Conservation (phyloP, 2,113 vertebrate species). For the Procavia capensis region DNA sequence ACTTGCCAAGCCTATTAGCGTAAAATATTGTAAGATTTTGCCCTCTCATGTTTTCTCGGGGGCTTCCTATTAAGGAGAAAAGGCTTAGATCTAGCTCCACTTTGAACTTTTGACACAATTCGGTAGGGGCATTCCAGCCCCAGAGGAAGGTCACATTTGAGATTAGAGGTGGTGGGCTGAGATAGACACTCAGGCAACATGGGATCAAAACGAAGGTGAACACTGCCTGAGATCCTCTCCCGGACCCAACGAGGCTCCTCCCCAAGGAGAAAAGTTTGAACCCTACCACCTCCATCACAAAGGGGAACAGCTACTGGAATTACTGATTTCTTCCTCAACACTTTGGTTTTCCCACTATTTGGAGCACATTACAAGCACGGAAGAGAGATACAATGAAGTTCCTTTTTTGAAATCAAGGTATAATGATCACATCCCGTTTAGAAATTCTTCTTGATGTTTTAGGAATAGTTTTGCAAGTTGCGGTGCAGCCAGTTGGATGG, state of each 20-base stretch:
- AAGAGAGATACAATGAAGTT: neutral
- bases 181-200: constrained; percentile 77
- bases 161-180: constrained; percentile 85
- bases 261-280: constrained; percentile 47
- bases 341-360: constrained; percentile 31
- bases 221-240: neutral
- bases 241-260: constrained; percentile 39
- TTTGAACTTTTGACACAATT: constrained; percentile 84
- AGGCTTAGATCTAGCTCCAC: constrained; percentile 87
- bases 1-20: constrained; percentile 91
- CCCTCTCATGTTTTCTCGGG: constrained; percentile 78
- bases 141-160: constrained; percentile 87
- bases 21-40: constrained; percentile 94
- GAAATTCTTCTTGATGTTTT: constrained; percentile 48
- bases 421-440: neutral
- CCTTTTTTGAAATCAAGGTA: neutral
- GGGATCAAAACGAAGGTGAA: constrained; percentile 77
- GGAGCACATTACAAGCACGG: neutral
- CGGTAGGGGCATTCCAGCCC: constrained; percentile 92
- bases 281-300: constrained; percentile 74
- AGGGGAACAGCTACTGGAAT: neutral
- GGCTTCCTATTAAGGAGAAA: constrained; percentile 88
- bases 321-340: neutral
- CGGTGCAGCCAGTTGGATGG: neutral
- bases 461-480: constrained; percentile 40